phyloP scores from a whole-genome alignment of 2,888 invertebrate species.

The Abrostola triplasia region DNA sequence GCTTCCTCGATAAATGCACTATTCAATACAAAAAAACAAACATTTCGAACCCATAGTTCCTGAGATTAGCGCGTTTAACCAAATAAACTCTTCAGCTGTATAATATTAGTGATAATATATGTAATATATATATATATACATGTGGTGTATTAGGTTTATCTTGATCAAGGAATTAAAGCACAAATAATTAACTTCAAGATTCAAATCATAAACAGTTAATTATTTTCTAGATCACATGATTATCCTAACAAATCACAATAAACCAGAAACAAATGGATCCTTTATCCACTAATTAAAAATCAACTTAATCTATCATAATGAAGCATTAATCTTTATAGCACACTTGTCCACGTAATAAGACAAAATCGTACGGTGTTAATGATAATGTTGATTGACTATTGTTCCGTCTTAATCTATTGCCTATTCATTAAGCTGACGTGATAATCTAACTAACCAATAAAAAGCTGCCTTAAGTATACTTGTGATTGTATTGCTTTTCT shows the following conservation, averaged over 20 bases:
- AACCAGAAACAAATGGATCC: constrained; percentile 11
- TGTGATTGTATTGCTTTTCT: too few species aligned
- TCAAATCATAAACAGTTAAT: not conserved
- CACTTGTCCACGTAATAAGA: constrained; percentile 1
- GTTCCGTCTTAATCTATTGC: constrained; percentile 8
- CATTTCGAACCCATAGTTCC: too few species aligned
- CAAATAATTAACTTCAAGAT: too few species aligned
- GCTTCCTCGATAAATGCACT: too few species aligned
- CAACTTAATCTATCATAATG: constrained; percentile 5
- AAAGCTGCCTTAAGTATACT: too few species aligned
- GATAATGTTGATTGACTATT: constrained; percentile 22
- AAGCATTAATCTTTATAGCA: constrained; percentile 2
- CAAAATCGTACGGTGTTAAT: constrained; percentile 13
- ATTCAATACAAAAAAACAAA: too few species aligned
- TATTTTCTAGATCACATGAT: constrained; percentile 25
- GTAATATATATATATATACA: too few species aligned
- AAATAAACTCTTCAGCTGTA: too few species aligned
- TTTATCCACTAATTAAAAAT: not conserved
- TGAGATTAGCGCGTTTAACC: too few species aligned
- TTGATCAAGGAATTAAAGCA: too few species aligned
- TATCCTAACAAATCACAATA: constrained; percentile 13
- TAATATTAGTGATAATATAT: too few species aligned
- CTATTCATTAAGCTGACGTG: not conserved
- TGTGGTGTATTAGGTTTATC: too few species aligned
- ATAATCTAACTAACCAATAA: not conserved